Evolutionary conservation across 2,888 invertebrate species (phyloP), one percentile per base, ranked within the genome.

Genomic region (Bembecia ichneumoniformis): DNA sequence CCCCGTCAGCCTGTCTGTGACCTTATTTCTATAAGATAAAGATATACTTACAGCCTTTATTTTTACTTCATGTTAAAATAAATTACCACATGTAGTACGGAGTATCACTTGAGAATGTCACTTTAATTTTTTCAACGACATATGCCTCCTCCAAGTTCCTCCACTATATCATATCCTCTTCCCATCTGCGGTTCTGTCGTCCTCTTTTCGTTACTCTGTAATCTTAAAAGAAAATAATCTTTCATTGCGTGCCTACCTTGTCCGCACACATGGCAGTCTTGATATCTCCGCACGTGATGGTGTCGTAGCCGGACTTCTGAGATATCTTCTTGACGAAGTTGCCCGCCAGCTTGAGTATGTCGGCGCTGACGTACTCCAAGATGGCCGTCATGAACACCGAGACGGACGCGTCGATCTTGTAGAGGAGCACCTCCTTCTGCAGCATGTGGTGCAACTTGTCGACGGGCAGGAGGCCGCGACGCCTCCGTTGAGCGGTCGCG

Each of bases 201-300:
- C 35, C 35, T 11, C 11, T 10, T 10, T 35, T 1, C 35, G 11
- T 35, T 11, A 35, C 35, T 11, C 11, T 35, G 1, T 10, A 35
- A 35, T 35, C 11, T 35, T 10, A 1, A 7, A 35, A 10, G 11
- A 35, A 35, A 35, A 35, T 11, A 35, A 35, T 35, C 35, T 1
- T 10, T 35, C 43, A 14, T 51, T 50, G n/a, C n/a, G n/a, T n/a
- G n/a, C n/a, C n/a, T 80, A 96, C 97, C 93, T 97, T 96, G 77
- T 99, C 99, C 49, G 98, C 98, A 76, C 96, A 96, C 95, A 99
- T 96, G 48, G 98, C 98, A 50, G 98, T 97, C 87, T 95, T 94
- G 70, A 99, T 96, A 77, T 99, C 99, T 72, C 97, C 94, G 57
- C 93, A 93, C 0, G 97, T 95, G 70, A 99, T 96, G 43, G 91